Percentiles rank a stretch among this genome's conserved stretches.
Evolutionary conservation across 1,140 invertebrate genomes (phyloP).

Genomic region (Antheraea pernyi): DNA sequence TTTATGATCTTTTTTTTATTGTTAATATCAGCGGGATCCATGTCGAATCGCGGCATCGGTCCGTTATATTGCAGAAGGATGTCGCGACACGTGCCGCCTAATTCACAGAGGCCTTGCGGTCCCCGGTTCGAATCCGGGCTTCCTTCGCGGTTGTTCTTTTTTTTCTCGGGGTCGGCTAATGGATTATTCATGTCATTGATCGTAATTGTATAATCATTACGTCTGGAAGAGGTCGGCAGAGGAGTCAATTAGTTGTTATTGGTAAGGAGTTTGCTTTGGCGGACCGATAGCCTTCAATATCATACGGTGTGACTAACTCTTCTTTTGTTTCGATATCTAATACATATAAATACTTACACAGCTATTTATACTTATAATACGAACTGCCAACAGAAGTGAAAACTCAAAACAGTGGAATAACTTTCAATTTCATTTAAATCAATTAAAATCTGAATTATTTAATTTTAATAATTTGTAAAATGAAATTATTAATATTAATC

Average conservation of each 20-base stretch:
- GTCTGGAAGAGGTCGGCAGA: background rate
- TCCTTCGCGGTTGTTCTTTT: background rate
- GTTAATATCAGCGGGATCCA: constrained; percentile 10
- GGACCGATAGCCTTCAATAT: no score
- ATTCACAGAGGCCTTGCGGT: constrained; percentile 20
- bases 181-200: constrained; percentile 30
- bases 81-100: constrained; percentile 36
- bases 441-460: no score
- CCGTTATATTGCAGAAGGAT: constrained; percentile 40
- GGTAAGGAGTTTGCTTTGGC: no score
- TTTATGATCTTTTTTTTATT: background rate
- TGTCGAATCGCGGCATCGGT: constrained; percentile 37
- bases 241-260: background rate
- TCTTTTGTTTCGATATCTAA: no score
- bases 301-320: no score
- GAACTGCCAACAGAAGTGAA: no score
- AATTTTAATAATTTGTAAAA: no score
- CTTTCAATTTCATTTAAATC: no score
- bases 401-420: no score
- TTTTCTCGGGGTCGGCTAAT: constrained; percentile 21
- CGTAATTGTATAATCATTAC: constrained; percentile 15
- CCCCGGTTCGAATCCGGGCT: constrained; percentile 9
- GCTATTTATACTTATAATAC: no score
- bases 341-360: no score
- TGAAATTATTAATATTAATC: no score